These are phyloP conservation scores for Athalia cordata DNA, from an alignment of 2,888 invertebrate species.

Conservation along the genomic window DNA sequence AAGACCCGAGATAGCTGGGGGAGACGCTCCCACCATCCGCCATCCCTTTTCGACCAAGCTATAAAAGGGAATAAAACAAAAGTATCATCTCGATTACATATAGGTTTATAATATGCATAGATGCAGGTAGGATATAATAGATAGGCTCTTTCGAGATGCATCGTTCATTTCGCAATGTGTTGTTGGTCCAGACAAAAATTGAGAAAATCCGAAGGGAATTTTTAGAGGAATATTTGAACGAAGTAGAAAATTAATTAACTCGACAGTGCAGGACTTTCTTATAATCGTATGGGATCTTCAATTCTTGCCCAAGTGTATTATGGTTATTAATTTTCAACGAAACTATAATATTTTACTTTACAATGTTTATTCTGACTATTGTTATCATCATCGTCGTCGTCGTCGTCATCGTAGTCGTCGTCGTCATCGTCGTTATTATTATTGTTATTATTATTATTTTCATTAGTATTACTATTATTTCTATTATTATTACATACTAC, in stretches of 20 bases:
- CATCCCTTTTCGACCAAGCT: neutral
- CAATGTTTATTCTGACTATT: neutral
- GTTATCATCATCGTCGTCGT: neutral
- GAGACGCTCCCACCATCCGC: neutral
- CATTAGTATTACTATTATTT: no score
- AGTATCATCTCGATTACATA: no score
- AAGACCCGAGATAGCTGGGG: neutral
- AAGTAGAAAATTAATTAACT: neutral
- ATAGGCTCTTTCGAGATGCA: no score
- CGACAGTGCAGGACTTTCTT: no score
- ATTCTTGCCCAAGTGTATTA: neutral
- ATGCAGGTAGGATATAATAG: neutral
- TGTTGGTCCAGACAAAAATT: no score
- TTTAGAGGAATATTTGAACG: constrained; percentile 29
- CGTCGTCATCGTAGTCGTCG: no score
- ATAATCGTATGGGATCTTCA: no score
- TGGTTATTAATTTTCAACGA: constrained; percentile 29
- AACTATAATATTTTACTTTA: constrained; percentile 8
- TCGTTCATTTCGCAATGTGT: no score
- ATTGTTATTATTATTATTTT: no score
- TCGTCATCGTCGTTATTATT: no score
- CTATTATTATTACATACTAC: no score
- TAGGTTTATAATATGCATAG: neutral
- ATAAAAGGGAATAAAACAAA: no score
- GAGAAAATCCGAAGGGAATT: constrained; percentile 23